These are phyloP conservation scores for Enteromius afrohamiltoni DNA, from an alignment of 2,797 vertebrate genomes.

Conservation along the genomic window DNA sequence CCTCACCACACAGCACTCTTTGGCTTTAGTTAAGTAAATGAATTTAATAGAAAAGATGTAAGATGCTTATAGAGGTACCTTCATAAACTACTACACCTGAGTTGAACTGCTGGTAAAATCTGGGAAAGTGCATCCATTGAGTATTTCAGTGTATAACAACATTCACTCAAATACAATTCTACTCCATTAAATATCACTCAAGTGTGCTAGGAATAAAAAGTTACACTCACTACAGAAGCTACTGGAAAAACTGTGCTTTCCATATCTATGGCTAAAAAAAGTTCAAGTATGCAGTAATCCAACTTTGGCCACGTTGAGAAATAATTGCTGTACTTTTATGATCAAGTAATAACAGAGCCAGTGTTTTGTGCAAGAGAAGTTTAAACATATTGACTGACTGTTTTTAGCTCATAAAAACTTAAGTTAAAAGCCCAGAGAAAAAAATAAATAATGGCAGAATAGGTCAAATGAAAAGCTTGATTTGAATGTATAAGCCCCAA, in stretches of 20 bases:
- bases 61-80: conserved; percentile 3
- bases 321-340: not conserved
- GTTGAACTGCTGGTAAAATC: conserved; percentile 1
- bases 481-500: not conserved
- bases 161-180: not conserved
- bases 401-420: not conserved
- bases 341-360: not conserved
- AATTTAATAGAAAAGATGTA: not conserved
- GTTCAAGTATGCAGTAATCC: not conserved
- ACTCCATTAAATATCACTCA: not conserved
- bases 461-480: not conserved
- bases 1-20: conserved; percentile 5
- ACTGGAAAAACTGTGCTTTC: not conserved
- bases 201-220: not conserved
- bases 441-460: not conserved
- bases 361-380: conserved; percentile 5
- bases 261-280: not conserved
- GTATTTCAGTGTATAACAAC: too few species aligned
- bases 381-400: not conserved
- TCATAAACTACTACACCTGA: conserved; percentile 31
- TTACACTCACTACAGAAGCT: not conserved
- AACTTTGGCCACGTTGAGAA: conserved; percentile 2
- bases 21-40: conserved; percentile 2
- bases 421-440: not conserved
- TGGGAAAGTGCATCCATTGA: not conserved